A percentile compares a stretch with the other conserved stretches of the same genome.
Conservation (phyloP, 2,797 vertebrate genomes). For the Notamacropus eugenii region DNA sequence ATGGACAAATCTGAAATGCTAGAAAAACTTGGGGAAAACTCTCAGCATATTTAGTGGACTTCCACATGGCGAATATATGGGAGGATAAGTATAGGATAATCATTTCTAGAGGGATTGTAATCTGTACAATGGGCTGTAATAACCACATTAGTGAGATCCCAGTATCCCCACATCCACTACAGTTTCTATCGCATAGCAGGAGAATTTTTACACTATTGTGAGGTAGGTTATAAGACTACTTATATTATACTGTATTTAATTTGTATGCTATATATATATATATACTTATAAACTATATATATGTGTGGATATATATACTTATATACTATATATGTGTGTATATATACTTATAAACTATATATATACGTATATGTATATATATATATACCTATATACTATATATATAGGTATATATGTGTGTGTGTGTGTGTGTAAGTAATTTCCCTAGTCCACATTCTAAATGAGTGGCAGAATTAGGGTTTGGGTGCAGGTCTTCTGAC, state of each 20-base stretch:
- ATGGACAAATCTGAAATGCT: not conserved
- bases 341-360: too few relatives aligned
- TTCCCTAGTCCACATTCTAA: not conserved
- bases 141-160: not conserved
- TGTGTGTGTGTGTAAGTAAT: not conserved
- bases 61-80: not conserved
- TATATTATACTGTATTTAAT: too few relatives aligned
- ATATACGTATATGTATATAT: too few relatives aligned
- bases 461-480: not conserved
- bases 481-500: conserved; percentile 23
- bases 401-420: too few relatives aligned
- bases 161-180: not conserved
- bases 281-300: too few relatives aligned
- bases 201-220: not conserved
- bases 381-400: too few relatives aligned
- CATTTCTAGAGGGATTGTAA: not conserved
- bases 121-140: not conserved
- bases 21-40: not conserved
- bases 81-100: not conserved
- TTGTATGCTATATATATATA: too few relatives aligned
- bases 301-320: too few relatives aligned
- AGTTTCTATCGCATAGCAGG: not conserved
- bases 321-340: too few relatives aligned
- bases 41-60: not conserved
- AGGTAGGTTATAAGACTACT: not conserved